Base-by-base conservation (phyloP, 2,113 vertebrate genomes). In the Octodon degus region DNA sequence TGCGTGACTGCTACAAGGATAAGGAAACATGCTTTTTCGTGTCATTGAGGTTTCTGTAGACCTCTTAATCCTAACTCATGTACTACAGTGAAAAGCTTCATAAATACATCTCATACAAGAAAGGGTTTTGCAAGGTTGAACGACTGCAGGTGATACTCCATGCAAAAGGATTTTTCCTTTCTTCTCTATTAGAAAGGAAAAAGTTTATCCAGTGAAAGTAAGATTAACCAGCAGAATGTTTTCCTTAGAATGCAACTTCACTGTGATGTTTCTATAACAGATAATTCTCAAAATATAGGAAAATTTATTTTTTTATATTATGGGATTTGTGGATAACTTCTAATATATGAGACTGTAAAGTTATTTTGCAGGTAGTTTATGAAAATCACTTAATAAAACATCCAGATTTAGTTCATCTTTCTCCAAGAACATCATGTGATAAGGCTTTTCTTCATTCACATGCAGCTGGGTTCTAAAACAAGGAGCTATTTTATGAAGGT, bases 131-230 rank as follows among this genome's bases (percentile, higher is more conserved):
- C 24, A 86, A 93, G 16, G 50, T 19, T 74, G 79, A 95, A 79
- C 90, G 68, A 90, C 72, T 85, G 25, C 65, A 65, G 89, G 70
- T 92, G 60, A 83, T 89, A 94, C 85, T 94, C 86, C 94, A 94
- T 90, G 82, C 40, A 79, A 89, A 96, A 84, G 0, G 0, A 72
- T 79, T 86, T 97, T 95, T 88, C 16, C 82, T 93, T 90, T 27
- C 27, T 2, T 91, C 5, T 96, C 11, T 79, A 11, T 4, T 65
- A 7, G 60, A 94, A 95, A 84, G 81, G 17, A 12, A 86, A 80
- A 95, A 63, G 34, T 93, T 79, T 96, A 91, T 50, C n/a, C 24
- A 67, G 9, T 90, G n/a, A 60, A 25, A 58, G 37, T 85, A 80
- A 94, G 90, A 63, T 79, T 84, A 68, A 16, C 11, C 80, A 37